Base-by-base conservation (phyloP, 2,797 vertebrate genomes). In the Rhodeus uyekii region DNA sequence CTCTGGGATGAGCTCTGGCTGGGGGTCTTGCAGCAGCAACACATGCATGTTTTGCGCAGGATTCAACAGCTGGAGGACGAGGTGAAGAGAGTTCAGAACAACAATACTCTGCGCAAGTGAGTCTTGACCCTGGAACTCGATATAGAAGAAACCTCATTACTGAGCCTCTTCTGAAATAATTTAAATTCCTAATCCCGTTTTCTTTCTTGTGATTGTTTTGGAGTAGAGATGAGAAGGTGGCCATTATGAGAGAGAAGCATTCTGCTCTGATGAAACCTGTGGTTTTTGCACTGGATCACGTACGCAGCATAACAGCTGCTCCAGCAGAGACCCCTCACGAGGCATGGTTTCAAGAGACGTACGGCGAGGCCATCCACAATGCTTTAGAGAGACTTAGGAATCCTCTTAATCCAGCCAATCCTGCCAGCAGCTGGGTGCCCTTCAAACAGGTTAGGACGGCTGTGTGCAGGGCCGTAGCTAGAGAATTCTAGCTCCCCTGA, bases 1-100 rank as follows among this genome's bases (percentile, higher is more conserved):
- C 96, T 99, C 34, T 99, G 98, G 98, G 98, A 99, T 44, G 98
- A 99, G 7, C 95, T 99, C 34, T 99, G 98, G 98, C 86, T 99
- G 76, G 98, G 98, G 0, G 98, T 99, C 24, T 78, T 99, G 2
- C 93, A 98, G 82, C 98, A 99, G 88, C 98, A 99, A 39, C 97
- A 99, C 92, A 99, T 99, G 97, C 97, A 98, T 0, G 98, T 99
- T 27, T 93, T 99, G 81, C 94, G 98, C 13, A 91, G 97, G 72
- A 97, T 99, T 83, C 97, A 99, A 2, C 98, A 99, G 50, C 93
- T 99, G 44, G 98, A 99, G 86, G 98, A 99, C 1, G 98, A 99
- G 82, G 98, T 99, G 84, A 99, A 99, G 90, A 95, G 98, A 82
- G 98, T 99, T n/a, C 98, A 97, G 83, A 97, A 95, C 90, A 97